Evolutionary conservation across 2,888 invertebrate genomes (phyloP), one percentile per base, ranked within the genome.

Genomic region (Patella pellucida): DNA sequence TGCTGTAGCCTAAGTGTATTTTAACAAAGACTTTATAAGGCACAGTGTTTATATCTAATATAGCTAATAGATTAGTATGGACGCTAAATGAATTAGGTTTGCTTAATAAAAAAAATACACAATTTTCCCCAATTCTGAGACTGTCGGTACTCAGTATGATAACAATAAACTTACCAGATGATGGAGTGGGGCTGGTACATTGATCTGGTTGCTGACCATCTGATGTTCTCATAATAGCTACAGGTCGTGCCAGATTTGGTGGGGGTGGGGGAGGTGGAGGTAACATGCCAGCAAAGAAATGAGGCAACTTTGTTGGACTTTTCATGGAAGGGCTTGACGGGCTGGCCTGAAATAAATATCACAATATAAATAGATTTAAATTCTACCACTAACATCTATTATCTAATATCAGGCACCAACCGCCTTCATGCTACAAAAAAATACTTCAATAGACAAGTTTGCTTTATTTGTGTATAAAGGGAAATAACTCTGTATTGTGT

Each of bases 181-280:
- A 19, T 23, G 62, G 23, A 62, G 62, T 19, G 12, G 62, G 62
- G 23, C 19, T 23, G 23, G 62, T 62, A 73, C 81, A 85, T 56
- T 84, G 81, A 23, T 85, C 83, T n/a, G 83, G 81, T 54, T 86
- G 85, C 41, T 41, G 41, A 19, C 89, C 90, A 74, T 90, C 90
- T 54, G 90, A 88, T 52, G 97, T 97, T 85, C 97, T 94, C 87
- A 98, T 96, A 88, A 98, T 97, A 80, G 98, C 97, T 51, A 98
- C 98, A 0, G 98, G 98, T 81, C 98, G 93, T 3, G 98, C 97
- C 96, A 98, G 97, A 23, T 97, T 97, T 19, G 89, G 87, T 31
- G 89, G 90, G 11, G 97, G 97, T 52, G 97, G 94, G 3, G 97
- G 97, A 11, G 97, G 96, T 9, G 90, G 89, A 9, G 89, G 89